Percentiles rank a stretch among this genome's conserved stretches.
These are phyloP conservation scores for Myiozetetes cayanensis DNA, from an alignment of 2,113 vertebrate species.

Conservation along the genomic window DNA sequence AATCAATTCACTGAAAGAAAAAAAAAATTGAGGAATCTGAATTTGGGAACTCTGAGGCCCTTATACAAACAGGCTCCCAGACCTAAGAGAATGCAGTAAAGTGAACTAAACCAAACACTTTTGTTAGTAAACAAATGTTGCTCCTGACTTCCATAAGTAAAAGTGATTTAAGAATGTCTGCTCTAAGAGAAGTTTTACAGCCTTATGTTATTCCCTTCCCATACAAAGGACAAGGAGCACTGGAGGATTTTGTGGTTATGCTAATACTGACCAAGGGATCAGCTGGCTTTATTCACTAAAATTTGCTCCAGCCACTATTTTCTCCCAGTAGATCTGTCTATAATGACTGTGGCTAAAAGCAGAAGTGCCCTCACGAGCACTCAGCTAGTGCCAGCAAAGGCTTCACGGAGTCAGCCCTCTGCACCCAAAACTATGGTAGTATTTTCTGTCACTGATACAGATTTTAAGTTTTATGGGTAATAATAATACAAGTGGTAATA, in stretches of 20 bases:
- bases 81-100: background rate
- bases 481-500: background rate
- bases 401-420: background rate
- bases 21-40: background rate
- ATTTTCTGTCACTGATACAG: background rate
- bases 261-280: constrained; percentile 5
- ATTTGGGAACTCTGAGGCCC: background rate
- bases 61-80: background rate
- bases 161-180: background rate
- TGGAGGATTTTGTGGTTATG: background rate
- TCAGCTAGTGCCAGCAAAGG: background rate
- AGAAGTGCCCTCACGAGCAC: background rate
- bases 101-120: background rate
- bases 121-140: background rate
- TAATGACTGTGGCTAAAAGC: background rate
- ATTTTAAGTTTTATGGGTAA: background rate
- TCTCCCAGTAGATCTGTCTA: background rate
- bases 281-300: constrained; percentile 22
- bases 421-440: background rate
- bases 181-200: background rate
- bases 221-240: background rate
- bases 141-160: background rate
- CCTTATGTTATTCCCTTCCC: background rate
- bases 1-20: background rate
- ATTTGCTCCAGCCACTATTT: background rate